Percentiles rank a stretch among this genome's conserved stretches.
Evolutionary conservation across 2,888 invertebrate genomes (phyloP).

Genomic region (Corbicula japonica): DNA sequence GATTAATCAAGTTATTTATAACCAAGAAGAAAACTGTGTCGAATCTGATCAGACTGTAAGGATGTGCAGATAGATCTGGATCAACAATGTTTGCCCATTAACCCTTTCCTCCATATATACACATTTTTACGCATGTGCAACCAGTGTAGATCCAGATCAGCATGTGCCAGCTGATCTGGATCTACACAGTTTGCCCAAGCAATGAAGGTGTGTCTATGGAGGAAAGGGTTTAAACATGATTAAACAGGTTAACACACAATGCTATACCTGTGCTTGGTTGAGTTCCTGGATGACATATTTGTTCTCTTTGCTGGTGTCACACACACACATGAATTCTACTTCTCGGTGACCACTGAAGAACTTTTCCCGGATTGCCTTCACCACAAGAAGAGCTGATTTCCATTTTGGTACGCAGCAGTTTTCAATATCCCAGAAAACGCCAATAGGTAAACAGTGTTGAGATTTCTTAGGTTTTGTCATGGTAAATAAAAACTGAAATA

Average conservation of each 20-base stretch:
- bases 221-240: too few relatives aligned
- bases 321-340: constrained; percentile 95
- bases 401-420: constrained; percentile 94
- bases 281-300: constrained; percentile 92
- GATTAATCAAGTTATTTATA: too few relatives aligned
- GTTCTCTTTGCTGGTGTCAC: constrained; percentile 94
- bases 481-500: constrained; percentile 1
- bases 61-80: too few relatives aligned
- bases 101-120: too few relatives aligned
- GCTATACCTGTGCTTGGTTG: constrained; percentile 82
- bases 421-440: constrained; percentile 97
- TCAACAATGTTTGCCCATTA: too few relatives aligned
- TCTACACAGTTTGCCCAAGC: too few relatives aligned
- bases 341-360: constrained; percentile 93
- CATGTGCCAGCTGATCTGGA: too few relatives aligned
- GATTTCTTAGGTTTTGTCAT: constrained; percentile 9
- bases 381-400: constrained; percentile 93
- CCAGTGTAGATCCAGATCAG: too few relatives aligned
- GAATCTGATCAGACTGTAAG: too few relatives aligned
- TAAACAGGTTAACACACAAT: background rate
- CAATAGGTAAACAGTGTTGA: constrained; percentile 87
- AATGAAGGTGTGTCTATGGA: too few relatives aligned
- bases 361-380: constrained; percentile 91
- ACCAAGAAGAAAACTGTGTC: too few relatives aligned
- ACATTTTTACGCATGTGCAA: too few relatives aligned